phyloP scores from a whole-genome alignment of 1,140 invertebrate species.

The Lucilia sericata region DNA sequence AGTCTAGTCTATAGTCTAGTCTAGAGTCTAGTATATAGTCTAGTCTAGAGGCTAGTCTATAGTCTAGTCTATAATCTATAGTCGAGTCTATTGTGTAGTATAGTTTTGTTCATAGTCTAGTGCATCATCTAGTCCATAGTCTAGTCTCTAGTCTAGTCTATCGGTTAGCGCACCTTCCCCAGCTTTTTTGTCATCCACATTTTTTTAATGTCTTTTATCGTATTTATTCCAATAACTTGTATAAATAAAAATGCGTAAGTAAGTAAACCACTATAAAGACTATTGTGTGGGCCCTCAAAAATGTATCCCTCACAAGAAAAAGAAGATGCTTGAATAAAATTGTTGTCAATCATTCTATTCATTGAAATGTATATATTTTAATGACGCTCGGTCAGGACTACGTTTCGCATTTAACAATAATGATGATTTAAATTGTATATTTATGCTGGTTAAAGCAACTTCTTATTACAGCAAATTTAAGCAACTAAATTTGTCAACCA shows the following conservation, averaged over 20 bases:
- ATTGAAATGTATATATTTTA: constrained; percentile 42
- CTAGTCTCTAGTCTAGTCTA: too few relatives aligned
- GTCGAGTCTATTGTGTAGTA: too few relatives aligned
- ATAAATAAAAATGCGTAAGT: background rate
- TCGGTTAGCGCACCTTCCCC: background rate
- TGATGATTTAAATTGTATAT: constrained; percentile 9
- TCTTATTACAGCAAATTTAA: background rate
- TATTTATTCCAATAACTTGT: background rate
- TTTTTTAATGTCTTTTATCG: background rate
- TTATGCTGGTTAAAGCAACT: constrained; percentile 15
- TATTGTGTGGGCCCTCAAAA: background rate
- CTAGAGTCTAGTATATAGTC: too few relatives aligned
- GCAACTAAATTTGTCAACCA: background rate
- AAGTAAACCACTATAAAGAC: constrained; percentile 4
- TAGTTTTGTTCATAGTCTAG: too few relatives aligned
- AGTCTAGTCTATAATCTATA: too few relatives aligned
- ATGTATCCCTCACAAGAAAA: background rate
- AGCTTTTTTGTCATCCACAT: background rate
- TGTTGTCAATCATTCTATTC: constrained; percentile 32
- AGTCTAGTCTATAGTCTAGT: too few relatives aligned
- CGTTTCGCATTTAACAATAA: background rate
- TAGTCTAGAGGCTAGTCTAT: too few relatives aligned
- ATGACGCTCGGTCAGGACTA: background rate
- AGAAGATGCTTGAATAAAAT: background rate
- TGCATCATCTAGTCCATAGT: too few relatives aligned